These are phyloP conservation scores for Dromas ardeola DNA, from an alignment of 2,113 vertebrate species.

Conservation along the genomic window DNA sequence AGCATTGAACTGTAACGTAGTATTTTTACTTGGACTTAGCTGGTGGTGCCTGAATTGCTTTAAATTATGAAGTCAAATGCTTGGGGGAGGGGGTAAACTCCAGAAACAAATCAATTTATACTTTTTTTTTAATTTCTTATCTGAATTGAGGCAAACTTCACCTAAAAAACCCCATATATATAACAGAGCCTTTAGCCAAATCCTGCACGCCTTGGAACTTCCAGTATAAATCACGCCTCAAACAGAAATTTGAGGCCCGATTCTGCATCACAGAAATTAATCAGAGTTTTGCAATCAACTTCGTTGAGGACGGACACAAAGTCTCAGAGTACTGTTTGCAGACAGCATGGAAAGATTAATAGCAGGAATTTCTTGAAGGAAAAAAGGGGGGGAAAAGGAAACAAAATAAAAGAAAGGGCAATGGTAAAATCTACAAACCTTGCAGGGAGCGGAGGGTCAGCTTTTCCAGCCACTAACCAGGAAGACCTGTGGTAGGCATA, in stretches of 20 bases:
- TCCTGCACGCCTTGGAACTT: neutral
- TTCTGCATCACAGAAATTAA: neutral
- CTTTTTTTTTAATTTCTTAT: neutral
- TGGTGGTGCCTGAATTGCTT: neutral
- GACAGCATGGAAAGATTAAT: neutral
- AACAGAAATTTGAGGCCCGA: neutral
- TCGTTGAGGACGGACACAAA: neutral
- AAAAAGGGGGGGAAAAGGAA: neutral
- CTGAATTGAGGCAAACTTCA: neutral
- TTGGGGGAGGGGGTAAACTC: neutral
- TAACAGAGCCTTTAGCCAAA: neutral
- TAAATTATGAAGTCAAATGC: neutral
- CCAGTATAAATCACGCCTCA: neutral
- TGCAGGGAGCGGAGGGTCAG: conserved; percentile 94
- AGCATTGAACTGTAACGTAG: neutral
- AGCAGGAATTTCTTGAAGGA: neutral
- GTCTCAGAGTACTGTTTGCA: neutral
- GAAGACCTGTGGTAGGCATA: conserved; percentile 98
- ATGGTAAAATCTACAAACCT: conserved; percentile 77
- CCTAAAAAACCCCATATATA: neutral
- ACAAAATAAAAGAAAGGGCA: neutral
- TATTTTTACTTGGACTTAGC: neutral
- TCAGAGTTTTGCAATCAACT: neutral
- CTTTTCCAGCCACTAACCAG: conserved; percentile 97
- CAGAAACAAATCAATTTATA: neutral